These are phyloP conservation scores for Nomada lathburiana DNA, from an alignment of 2,888 invertebrate genomes.

Conservation along the genomic window DNA sequence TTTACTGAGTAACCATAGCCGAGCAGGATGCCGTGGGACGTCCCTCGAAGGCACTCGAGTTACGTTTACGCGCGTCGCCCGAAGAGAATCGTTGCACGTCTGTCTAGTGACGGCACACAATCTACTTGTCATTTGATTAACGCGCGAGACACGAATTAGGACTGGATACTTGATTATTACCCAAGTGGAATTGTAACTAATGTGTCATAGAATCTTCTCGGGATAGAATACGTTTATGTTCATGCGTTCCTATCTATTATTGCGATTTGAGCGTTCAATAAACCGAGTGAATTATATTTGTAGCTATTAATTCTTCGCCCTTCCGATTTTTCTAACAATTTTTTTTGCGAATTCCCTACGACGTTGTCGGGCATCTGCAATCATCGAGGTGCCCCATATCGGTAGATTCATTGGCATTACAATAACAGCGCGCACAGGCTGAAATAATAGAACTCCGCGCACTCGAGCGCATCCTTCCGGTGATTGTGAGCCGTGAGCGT, in stretches of 20 bases:
- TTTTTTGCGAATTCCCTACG: too few relatives aligned
- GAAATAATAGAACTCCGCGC: constrained; percentile 49
- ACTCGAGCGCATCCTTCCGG: constrained; percentile 41
- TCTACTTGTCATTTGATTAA: constrained; percentile 12
- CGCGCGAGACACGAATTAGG: background rate
- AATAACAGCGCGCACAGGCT: constrained; percentile 37
- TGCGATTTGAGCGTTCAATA: too few relatives aligned
- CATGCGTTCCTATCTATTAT: too few relatives aligned
- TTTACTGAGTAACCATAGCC: constrained; percentile 18
- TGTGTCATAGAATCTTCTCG: background rate
- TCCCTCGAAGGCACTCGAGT: constrained; percentile 27
- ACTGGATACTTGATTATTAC: background rate
- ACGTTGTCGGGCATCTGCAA: background rate
- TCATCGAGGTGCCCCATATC: constrained; percentile 22
- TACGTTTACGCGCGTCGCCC: constrained; percentile 8
- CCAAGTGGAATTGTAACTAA: background rate
- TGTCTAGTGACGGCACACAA: background rate
- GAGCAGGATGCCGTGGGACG: background rate
- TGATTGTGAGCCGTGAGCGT: constrained; percentile 29
- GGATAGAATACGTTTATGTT: too few relatives aligned
- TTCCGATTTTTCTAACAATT: too few relatives aligned
- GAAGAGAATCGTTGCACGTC: constrained; percentile 12
- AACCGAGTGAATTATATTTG: too few relatives aligned
- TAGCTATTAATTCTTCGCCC: too few relatives aligned
- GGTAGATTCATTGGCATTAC: constrained; percentile 45